Evolutionary conservation across 2,888 invertebrate species (phyloP), one percentile per base, ranked within the genome.

Genomic region (Synanthedon tipuliformis): DNA sequence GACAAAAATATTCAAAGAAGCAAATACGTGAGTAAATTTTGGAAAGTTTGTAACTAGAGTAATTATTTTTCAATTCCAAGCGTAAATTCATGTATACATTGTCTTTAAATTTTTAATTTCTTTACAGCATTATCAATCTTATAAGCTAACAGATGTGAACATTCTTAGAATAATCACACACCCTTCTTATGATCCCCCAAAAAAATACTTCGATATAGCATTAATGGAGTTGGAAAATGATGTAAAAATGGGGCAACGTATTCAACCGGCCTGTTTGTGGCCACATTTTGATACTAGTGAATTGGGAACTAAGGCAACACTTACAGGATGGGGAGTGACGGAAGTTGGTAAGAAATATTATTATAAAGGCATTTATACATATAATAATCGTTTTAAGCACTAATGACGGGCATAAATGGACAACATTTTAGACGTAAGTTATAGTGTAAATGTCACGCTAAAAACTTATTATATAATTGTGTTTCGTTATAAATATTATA

Each of bases 191-290:
- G 52, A 54, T 0, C 56, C 78, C 3, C 81, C 79, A 0, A 71
- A 65, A 49, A 73, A 75, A 53, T 80, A 81, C 53, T 71, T 63
- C 51, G 83, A 82, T 50, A 75, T 82, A 54, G 81, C 81, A 0
- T 56, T 82, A 10, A 63, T 83, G 56, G 69, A 80, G 55, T 41
- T 83, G 11, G 62, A 65, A 2, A 51, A 54, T 0, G 52, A 52
- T 0, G 60, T 79, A 1, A 27, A n/a, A 0, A 77, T 81, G 54
- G 65, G 61, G 2, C 58, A 52, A 16, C 60, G 59, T 27, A 54
- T 78, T 4, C 75, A 75, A 52, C 82, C 83, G 2, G 81, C 78
- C 7, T 83, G 83, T 53, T 54, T 83, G 18, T 80, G 73, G 73
- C 57, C 57, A 0, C 58, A 58, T 10, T 58, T 55, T 11, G 62